Base-by-base conservation (phyloP, 1,140 invertebrate species). In the Pseudomyrmex flavicornis region DNA sequence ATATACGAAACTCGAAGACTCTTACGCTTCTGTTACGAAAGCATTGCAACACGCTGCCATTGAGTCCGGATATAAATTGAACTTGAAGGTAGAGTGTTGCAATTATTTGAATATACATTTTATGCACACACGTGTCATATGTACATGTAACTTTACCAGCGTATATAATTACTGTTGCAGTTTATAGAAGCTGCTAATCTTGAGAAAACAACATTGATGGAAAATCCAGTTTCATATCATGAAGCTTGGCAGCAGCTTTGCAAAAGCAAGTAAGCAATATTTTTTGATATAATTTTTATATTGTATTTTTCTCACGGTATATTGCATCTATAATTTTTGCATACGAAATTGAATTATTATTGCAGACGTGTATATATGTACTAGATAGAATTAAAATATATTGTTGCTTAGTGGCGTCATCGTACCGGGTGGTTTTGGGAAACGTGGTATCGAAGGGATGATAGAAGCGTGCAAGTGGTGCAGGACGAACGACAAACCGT, bases 391-490 rank as follows among this genome's bases (percentile, higher is more conserved):
- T 17, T 66, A 56, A 77, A 76, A 62, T 20, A 59, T 59, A 12
- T 72, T 9, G 1, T 80, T 20, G 35, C 13, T 79, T 89, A 98
- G 97, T 94, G 99, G 99, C 83, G 96, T 99, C 2, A 95, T 99
- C 82, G 98, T 99, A 9, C 99, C 99, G 52, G 99, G 99, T 84
- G 99, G 99, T 35, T 99, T 99, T 95, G 99, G 99, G 17, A 96
- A 97, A 87, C 96, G 99, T 66, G 99, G 99, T 5, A 97, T 99
- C 89, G 98, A 99, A 93, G 99, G 99, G 2, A 99, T 99, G 95
- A 98, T 99, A 46, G 95, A 97, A 82, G 99, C 99, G 0, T 98
- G 97, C 84, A 95, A 97, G 90, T 99, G 98, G 98, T 99, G 98
- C 66, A 95, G 99, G 66, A 96, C 96, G 90, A 98, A 97, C 59